Conservation (phyloP, 2,888 invertebrate genomes). For the Heliconius ethilla region DNA sequence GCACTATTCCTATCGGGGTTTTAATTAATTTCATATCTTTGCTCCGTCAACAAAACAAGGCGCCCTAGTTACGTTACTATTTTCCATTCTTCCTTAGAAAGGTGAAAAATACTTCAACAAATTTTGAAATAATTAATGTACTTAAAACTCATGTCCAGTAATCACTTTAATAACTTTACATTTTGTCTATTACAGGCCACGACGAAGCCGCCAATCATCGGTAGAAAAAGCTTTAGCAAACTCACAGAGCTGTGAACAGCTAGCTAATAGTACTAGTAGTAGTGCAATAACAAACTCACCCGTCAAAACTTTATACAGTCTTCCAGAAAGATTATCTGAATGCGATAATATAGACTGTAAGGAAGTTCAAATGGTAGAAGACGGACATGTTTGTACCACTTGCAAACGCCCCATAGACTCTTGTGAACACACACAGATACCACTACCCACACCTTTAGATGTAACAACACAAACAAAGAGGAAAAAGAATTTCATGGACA, state of each 20-base stretch:
- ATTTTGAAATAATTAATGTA: not conserved
- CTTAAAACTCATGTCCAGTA: not conserved
- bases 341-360: slow-evolving; percentile 66
- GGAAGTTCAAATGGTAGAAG: slow-evolving; percentile 54
- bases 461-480: slow-evolving; percentile 83
- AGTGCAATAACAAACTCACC: slow-evolving; percentile 72
- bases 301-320: slow-evolving; percentile 71
- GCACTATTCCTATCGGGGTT: not conserved
- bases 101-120: not conserved
- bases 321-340: slow-evolving; percentile 72
- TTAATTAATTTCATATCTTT: not conserved
- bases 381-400: slow-evolving; percentile 73
- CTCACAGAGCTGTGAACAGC: slow-evolving; percentile 74
- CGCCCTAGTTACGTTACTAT: not conserved
- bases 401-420: slow-evolving; percentile 84
- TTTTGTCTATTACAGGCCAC: slow-evolving; percentile 63
- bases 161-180: not conserved
- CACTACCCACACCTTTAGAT: slow-evolving; percentile 82
- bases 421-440: slow-evolving; percentile 78
- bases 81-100: not conserved
- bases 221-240: slow-evolving; percentile 68
- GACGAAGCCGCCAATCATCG: slow-evolving; percentile 74
- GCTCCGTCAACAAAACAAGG: not conserved
- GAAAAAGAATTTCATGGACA: slow-evolving; percentile 92
- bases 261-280: slow-evolving; percentile 72